A percentile compares a stretch with the other conserved stretches of the same genome.
Evolutionary conservation across 2,113 vertebrate species (phyloP).

Genomic region (Campylomormyrus tamandua): DNA sequence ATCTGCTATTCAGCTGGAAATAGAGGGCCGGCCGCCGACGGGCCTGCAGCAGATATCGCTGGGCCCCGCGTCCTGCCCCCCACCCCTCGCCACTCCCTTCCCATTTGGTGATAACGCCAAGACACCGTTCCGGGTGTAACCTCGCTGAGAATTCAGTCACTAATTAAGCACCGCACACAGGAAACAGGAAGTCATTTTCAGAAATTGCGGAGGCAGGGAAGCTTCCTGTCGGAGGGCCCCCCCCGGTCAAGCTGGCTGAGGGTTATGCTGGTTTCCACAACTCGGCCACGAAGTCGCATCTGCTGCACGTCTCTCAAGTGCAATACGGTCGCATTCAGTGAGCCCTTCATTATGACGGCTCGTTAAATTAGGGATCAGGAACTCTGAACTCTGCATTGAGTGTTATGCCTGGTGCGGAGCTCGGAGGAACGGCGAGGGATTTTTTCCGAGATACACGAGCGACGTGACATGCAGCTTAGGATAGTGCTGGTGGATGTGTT

Average conservation of each 20-base stretch:
- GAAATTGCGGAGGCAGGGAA: conserved; percentile 11
- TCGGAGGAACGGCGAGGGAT: background rate
- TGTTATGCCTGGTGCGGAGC: background rate
- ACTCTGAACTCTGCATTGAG: background rate
- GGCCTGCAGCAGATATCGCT: background rate
- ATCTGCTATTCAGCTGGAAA: background rate
- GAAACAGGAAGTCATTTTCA: conserved; percentile 57
- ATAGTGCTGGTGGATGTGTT: background rate
- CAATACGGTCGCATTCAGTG: too few relatives aligned
- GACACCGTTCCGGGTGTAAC: background rate
- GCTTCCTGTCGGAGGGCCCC: background rate
- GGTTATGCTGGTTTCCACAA: background rate
- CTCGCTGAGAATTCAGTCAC: conserved; percentile 45
- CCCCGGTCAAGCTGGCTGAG: background rate
- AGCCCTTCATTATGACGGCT: background rate
- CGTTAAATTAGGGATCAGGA: background rate
- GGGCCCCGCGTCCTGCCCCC: background rate
- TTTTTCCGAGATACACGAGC: background rate
- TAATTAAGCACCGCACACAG: conserved; percentile 50
- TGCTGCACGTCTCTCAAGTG: too few relatives aligned
- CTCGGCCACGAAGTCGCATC: background rate
- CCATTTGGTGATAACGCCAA: background rate
- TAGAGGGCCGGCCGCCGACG: background rate
- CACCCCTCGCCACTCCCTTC: background rate
- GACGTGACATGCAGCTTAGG: background rate